Conservation (phyloP, 1,140 invertebrate species). For the Drosophila santomea region DNA sequence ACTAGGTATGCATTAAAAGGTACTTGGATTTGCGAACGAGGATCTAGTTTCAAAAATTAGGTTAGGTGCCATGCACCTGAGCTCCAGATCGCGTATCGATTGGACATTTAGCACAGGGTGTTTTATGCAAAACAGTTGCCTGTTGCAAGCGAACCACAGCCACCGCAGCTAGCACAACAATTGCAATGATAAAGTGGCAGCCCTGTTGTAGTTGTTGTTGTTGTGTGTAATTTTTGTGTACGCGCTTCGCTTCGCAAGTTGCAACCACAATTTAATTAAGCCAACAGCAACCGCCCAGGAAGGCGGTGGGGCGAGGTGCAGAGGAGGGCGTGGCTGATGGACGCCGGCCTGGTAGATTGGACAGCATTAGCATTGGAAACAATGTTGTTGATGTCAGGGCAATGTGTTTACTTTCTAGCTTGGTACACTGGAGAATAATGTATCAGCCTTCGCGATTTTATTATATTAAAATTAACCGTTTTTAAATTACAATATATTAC, state of each 20-base stretch:
- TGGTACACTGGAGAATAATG: background rate
- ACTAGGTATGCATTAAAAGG: background rate
- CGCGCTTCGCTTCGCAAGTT: constrained; percentile 79
- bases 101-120: constrained; percentile 6
- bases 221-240: constrained; percentile 76
- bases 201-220: constrained; percentile 21
- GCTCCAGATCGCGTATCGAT: background rate
- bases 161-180: constrained; percentile 31
- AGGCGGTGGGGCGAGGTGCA: background rate
- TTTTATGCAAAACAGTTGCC: constrained; percentile 13
- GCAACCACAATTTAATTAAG: constrained; percentile 82
- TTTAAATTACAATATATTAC: background rate
- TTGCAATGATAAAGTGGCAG: constrained; percentile 38
- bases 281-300: constrained; percentile 68
- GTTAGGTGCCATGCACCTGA: background rate
- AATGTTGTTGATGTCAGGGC: constrained; percentile 52
- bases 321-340: constrained; percentile 4
- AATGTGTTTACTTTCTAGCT: constrained; percentile 51
- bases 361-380: constrained; percentile 54
- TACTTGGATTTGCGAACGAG: background rate
- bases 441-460: background rate
- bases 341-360: constrained; percentile 22
- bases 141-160: constrained; percentile 26
- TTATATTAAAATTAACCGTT: background rate
- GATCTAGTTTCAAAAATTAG: background rate